A percentile compares a stretch with the other conserved stretches of the same genome.
phyloP scores from a whole-genome alignment of 2,113 vertebrate genomes.

The Engystomops pustulosus region DNA sequence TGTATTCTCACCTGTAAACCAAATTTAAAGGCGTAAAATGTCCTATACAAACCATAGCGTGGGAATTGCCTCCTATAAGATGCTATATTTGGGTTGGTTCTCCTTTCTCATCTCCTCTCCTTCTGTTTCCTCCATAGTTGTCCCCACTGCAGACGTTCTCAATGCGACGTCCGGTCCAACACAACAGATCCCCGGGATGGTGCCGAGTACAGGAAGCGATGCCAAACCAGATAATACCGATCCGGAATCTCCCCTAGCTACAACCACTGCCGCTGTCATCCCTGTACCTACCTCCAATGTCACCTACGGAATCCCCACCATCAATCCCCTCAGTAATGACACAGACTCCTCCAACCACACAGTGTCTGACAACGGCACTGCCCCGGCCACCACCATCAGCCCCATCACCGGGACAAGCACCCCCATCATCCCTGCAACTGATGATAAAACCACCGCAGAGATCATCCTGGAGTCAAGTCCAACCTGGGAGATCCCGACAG shows the following conservation, averaged over 20 bases:
- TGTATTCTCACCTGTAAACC: too few species aligned
- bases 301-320: background rate
- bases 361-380: background rate
- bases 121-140: background rate
- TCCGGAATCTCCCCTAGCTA: background rate
- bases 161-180: slow-evolving; percentile 29
- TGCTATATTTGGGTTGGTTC: too few species aligned
- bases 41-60: too few species aligned
- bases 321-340: background rate
- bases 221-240: background rate
- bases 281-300: slow-evolving; percentile 38
- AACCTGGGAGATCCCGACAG: background rate
- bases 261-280: slow-evolving; percentile 23
- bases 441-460: background rate
- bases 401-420: background rate
- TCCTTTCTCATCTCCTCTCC: background rate
- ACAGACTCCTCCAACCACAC: slow-evolving; percentile 31
- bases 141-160: background rate
- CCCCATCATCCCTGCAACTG: background rate
- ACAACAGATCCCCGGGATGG: background rate
- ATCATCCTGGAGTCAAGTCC: background rate
- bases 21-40: too few species aligned
- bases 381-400: slow-evolving; percentile 8
- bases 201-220: background rate
- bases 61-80: too few species aligned